Evolutionary conservation across 2,113 vertebrate species (phyloP), one percentile per base, ranked within the genome.

Genomic region (Procavia capensis): DNA sequence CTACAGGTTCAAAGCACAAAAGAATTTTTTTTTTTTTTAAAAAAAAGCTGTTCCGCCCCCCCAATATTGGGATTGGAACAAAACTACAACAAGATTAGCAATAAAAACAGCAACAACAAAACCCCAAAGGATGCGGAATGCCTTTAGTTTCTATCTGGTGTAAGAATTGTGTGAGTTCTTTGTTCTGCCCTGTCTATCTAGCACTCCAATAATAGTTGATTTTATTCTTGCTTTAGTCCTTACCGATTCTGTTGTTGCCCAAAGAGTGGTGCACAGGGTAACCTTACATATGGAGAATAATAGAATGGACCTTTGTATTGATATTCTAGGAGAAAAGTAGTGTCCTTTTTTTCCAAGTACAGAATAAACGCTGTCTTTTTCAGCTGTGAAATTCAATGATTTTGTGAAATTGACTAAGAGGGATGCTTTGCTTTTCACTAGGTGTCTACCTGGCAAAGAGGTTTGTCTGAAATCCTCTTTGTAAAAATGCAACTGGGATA

Each of bases 91-190:
- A 29, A 64, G 85, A 75, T 91, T 95, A 93, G 95, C 75, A 94
- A 78, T 91, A 86, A 97, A 95, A 97, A 88, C 80, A 93, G 79
- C 91, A 88, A 63, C 45, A 81, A 68, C 75, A 74, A 75, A 97
- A 94, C 95, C 86, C 66, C 75, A 84, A 93, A 93, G 86, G 94
- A 43, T 57, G 63, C 90, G 90, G 72, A 82, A 97, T 97, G 96
- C 90, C 91, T 97, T 95, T 88, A 85, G 93, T 96, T 97, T 96
- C 89, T 80, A 39, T 85, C 93, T 96, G 94, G 94, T 78, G 14
- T 57, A 57, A 91, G 93, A 95, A 91, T 88, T 80, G 29, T 88
- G 87, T 66, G 83, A 89, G 96, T 97, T 95, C 94, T 97, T 97
- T 98, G 96, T 97, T 94, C 89, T 90, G 94, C 43, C 25, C 36